Evolutionary conservation across 1,140 invertebrate genomes (phyloP).

Genomic region (Eriosoma lanigerum): DNA sequence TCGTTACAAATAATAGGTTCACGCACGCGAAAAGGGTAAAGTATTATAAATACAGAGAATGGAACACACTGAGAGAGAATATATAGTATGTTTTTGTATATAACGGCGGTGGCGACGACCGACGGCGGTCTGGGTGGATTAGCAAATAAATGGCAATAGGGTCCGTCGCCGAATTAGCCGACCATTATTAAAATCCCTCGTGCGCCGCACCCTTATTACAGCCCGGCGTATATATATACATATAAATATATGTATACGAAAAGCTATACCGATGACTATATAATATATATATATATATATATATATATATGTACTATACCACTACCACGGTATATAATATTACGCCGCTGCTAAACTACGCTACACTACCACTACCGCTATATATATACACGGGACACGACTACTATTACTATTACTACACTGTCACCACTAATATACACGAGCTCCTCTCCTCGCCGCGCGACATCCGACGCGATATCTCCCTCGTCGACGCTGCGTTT

Average conservation of each 20-base stretch:
- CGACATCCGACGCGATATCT: no score
- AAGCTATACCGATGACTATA: neutral
- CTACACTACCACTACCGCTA: no score
- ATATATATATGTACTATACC: neutral
- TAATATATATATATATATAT: neutral
- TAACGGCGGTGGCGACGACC: neutral
- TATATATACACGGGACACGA: no score
- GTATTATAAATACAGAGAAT: neutral
- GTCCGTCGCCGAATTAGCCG: constrained; percentile 43
- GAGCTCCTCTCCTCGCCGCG: no score
- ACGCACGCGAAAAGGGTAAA: neutral
- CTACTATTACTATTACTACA: no score
- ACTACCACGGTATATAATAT: no score
- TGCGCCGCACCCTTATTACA: neutral
- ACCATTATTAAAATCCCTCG: constrained; percentile 42
- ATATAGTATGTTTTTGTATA: neutral
- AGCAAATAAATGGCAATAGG: constrained; percentile 39
- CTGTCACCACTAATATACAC: no score
- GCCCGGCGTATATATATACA: neutral
- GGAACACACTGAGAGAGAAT: neutral
- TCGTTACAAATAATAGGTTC: no score
- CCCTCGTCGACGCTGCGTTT: no score
- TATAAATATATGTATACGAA: no score
- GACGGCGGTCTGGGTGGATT: constrained; percentile 36
- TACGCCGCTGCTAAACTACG: no score